These are phyloP conservation scores for Dasysyrphus albostriatus DNA, from an alignment of 2,888 invertebrate genomes.

Conservation along the genomic window DNA sequence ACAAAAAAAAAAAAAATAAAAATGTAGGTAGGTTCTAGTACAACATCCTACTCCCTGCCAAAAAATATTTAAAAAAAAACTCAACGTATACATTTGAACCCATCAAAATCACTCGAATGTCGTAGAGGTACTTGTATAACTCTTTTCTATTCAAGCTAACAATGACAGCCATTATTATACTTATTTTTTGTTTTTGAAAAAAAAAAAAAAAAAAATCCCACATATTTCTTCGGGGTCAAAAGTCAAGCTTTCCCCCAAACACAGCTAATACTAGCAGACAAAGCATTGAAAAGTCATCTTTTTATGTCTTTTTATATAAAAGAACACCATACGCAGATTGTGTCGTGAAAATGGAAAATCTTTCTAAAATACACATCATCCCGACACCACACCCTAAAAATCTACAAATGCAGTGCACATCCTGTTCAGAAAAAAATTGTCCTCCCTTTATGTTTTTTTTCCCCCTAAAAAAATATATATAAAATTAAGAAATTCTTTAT, in stretches of 20 bases:
- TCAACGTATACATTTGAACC: neutral
- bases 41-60: constrained; percentile 5
- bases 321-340: neutral
- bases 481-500: constrained; percentile 24
- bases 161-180: constrained; percentile 53
- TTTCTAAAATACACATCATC: neutral
- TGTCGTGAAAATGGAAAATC: neutral
- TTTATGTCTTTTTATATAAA: neutral
- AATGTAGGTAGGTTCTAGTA: neutral
- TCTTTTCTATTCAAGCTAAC: constrained; percentile 37
- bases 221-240: constrained; percentile 60
- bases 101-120: neutral
- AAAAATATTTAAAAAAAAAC: too few relatives aligned
- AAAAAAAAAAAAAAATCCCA: constrained; percentile 47
- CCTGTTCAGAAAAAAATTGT: neutral
- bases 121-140: neutral
- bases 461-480: neutral
- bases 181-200: neutral
- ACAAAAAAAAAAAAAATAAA: neutral
- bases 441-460: neutral
- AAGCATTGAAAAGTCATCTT: neutral
- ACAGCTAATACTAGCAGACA: neutral
- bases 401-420: neutral
- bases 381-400: neutral
- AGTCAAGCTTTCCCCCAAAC: constrained; percentile 33